A percentile compares a stretch with the other conserved stretches of the same genome.
phyloP scores from a whole-genome alignment of 2,888 invertebrate species.

The Aromia moschata region DNA sequence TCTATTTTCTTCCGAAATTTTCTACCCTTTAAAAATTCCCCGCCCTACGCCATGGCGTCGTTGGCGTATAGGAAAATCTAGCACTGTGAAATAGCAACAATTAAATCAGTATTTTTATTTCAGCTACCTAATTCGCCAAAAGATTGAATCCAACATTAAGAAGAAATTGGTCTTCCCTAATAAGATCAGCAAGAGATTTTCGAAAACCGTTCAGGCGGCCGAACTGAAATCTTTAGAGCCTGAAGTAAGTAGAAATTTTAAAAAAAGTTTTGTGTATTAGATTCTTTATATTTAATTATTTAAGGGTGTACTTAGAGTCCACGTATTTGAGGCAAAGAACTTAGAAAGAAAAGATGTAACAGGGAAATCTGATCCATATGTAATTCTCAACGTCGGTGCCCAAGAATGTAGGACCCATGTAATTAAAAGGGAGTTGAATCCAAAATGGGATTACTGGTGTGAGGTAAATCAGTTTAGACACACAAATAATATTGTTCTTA shows the following conservation, averaged over 20 bases:
- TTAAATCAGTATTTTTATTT: too few species aligned
- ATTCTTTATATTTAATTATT: conserved; percentile 34
- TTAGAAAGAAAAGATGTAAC: conserved; percentile 93
- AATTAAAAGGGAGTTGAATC: conserved; percentile 90
- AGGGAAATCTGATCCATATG: conserved; percentile 97
- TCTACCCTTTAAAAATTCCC: too few species aligned
- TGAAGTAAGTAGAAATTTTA: conserved; percentile 68
- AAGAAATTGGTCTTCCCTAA: conserved; percentile 92
- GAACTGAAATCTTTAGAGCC: conserved; percentile 88
- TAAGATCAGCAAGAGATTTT: conserved; percentile 87
- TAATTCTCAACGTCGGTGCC: conserved; percentile 87
- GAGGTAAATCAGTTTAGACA: conserved; percentile 73
- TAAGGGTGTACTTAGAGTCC: conserved; percentile 91
- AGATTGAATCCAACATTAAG: conserved; percentile 52
- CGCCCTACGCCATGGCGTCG: too few species aligned
- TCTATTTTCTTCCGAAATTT: too few species aligned
- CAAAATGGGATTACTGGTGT: conserved; percentile 96
- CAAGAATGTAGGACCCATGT: conserved; percentile 91
- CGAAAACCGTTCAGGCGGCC: conserved; percentile 81
- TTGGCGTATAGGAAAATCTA: too few species aligned
- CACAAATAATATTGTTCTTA: too few species aligned
- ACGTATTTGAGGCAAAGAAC: conserved; percentile 92
- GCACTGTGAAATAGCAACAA: too few species aligned
- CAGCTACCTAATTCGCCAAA: conserved; percentile 50
- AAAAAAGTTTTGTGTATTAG: neutral